Percentiles rank a stretch among this genome's conserved stretches.
Evolutionary conservation across 2,888 invertebrate species (phyloP).

Genomic region (Drosophila picticornis): DNA sequence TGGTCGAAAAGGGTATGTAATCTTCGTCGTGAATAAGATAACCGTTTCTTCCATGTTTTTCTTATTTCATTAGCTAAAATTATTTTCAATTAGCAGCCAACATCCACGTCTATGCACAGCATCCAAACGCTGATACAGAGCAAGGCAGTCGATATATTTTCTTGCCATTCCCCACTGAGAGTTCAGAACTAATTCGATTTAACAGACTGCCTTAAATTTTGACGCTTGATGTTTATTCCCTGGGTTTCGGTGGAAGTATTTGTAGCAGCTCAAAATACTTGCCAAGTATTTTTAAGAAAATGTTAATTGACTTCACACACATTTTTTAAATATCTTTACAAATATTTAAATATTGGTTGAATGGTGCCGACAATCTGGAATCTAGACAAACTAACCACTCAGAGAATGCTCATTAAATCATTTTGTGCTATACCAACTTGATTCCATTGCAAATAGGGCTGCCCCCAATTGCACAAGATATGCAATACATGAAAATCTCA

Average conservation of each 20-base stretch:
- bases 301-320: background rate
- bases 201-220: background rate
- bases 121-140: background rate
- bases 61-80: constrained; percentile 61
- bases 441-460: too few species aligned
- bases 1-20: background rate
- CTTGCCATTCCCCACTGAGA: background rate
- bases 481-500: background rate
- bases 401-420: too few species aligned
- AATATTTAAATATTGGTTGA: background rate
- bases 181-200: constrained; percentile 15
- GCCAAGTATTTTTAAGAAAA: background rate
- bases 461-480: background rate
- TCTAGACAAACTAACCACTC: background rate
- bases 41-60: background rate
- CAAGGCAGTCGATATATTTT: background rate
- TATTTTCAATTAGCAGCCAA: constrained; percentile 74
- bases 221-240: background rate
- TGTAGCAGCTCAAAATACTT: background rate
- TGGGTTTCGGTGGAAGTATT: background rate
- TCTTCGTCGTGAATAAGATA: background rate
- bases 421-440: too few species aligned
- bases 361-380: background rate
- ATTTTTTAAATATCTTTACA: background rate
- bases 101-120: constrained; percentile 20